phyloP scores from a whole-genome alignment of 2,113 vertebrate species.

The Mus pahari region DNA sequence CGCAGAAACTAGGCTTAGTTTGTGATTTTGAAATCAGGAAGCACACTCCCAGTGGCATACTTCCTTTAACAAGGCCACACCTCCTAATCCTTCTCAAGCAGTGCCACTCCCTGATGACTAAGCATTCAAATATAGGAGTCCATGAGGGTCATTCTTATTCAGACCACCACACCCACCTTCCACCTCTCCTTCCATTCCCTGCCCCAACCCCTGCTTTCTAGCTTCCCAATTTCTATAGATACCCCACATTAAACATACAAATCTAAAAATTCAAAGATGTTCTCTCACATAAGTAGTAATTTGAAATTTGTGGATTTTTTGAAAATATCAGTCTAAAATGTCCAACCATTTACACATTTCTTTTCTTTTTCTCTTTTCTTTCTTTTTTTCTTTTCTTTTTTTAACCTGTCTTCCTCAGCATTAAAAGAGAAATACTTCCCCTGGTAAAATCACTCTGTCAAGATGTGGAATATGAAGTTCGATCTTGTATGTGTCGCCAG shows the following conservation, averaged over 20 bases:
- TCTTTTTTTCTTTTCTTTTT: background rate
- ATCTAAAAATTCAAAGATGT: background rate
- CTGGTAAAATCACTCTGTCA: slow-evolving; percentile 94
- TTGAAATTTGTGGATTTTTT: slow-evolving; percentile 61
- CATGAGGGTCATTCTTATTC: background rate
- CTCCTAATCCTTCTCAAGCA: background rate
- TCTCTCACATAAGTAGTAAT: background rate
- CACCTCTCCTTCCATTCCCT: background rate
- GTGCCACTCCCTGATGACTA: background rate
- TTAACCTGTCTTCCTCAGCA: slow-evolving; percentile 83
- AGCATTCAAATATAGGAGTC: background rate
- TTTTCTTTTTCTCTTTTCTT: slow-evolving; percentile 25
- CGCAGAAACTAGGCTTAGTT: background rate
- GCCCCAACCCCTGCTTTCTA: background rate
- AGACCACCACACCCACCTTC: background rate
- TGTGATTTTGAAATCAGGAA: background rate
- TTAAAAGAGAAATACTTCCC: slow-evolving; percentile 95
- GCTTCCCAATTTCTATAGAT: background rate
- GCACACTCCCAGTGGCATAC: background rate
- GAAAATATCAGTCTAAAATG: slow-evolving; percentile 52
- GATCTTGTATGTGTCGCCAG: slow-evolving; percentile 95
- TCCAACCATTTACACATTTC: background rate
- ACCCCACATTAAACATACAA: background rate
- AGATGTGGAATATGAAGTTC: slow-evolving; percentile 95
- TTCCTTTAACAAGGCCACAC: background rate